phyloP scores from a whole-genome alignment of 1,140 invertebrate species.

The fruit fly (Drosophila melanogaster) region Release_6_plus_ISO1_MT NT_037436.4:4580001-4580500 shows the following conservation, averaged over 20 bases:
- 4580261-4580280: constrained; percentile 57
- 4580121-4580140: constrained; percentile 96
- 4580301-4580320: constrained; percentile 48
- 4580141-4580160: constrained; percentile 97
- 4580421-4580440: constrained; percentile 57
- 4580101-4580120: constrained; percentile 96
- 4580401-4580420: constrained; percentile 67
- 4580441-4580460: constrained; percentile 16
- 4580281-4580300: constrained; percentile 45
- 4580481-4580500: constrained; percentile 46
- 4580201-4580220: constrained; percentile 22
- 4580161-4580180: constrained; percentile 84
- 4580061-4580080: constrained; percentile 87
- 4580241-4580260: constrained; percentile 29
- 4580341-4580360: constrained; percentile 20
- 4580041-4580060: constrained; percentile 36
- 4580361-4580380: constrained; percentile 67
- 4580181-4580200: constrained; percentile 18
- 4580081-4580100: constrained; percentile 97
- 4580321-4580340: constrained; percentile 12
- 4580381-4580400: constrained; percentile 68
- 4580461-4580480: constrained; percentile 20
- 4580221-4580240: constrained; percentile 2
- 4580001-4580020: not conserved
- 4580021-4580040: constrained; percentile 9